Base-by-base conservation (phyloP, 1,140 invertebrate genomes). In the Caerostris extrusa region DNA sequence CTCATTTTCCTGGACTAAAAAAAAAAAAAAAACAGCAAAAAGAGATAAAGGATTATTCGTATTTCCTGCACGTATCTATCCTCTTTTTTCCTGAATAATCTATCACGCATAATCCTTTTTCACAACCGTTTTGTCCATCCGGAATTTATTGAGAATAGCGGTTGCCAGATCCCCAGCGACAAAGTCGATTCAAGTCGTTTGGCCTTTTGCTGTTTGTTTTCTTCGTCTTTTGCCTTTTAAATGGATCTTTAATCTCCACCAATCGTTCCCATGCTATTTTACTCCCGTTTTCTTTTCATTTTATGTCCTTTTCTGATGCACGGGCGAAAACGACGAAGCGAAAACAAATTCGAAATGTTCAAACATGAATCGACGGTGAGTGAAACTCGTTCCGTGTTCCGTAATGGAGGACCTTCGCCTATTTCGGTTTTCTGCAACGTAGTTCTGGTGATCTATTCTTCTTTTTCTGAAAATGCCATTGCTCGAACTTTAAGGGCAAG, bases 61-160 rank as follows among this genome's bases (percentile, higher is more conserved):
- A 92, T 92, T 92, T 92, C 81, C 81, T 85, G 53, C 12, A 56
- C 90, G 67, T 34, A 34, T 34, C 34, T 60, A 57, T 56, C 55
- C 64, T 85, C 60, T 92, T 69, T 58, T n/a, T 77, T 50, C 77
- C 77, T 92, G 82, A 92, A 85, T 67, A 92, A 92, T 92, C 90
- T 64, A 92, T 92, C 90, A 92, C 50, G 10, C 34, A 92, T 92
- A 92, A 92, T 85, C 82, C 90, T 64, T 92, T 92, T 92, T 92
- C 90, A 61, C 50, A 64, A 57, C 57, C 81, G 57, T 92, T 91
- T 85, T 83, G 90, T 92, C 90, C 82, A 53, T n/a, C 55, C 56
- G 58, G 71, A 91, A 91, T 91, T 71, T 77, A 91, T 77, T 19
- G 71, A 56, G 61, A 89, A 89, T 71, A 89, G 87, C 50, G 71